Evolutionary conservation across 1,140 invertebrate genomes (phyloP).

Genomic region (Camponotus floridanus): DNA sequence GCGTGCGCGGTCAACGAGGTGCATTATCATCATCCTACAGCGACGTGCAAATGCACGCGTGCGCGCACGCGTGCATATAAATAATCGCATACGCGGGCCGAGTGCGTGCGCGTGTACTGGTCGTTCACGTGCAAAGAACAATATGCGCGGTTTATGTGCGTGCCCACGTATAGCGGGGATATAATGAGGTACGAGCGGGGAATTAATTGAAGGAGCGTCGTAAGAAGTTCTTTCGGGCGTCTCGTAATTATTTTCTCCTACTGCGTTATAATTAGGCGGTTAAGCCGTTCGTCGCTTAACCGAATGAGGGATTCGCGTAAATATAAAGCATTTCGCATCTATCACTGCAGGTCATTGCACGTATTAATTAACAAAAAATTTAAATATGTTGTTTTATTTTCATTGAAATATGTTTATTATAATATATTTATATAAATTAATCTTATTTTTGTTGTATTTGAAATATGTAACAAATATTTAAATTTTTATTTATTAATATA

Average conservation of each 20-base stretch:
- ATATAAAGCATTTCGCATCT: background rate
- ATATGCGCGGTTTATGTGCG: slow-evolving; percentile 36
- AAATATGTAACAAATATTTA: too few species aligned
- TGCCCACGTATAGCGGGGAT: slow-evolving; percentile 8
- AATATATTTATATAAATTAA: too few species aligned
- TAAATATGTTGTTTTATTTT: too few species aligned
- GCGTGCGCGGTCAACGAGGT: slow-evolving; percentile 59
- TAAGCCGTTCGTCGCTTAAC: slow-evolving; percentile 11
- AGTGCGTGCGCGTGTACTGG: background rate
- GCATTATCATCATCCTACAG: slow-evolving; percentile 59
- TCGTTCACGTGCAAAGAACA: slow-evolving; percentile 31
- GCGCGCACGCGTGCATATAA: slow-evolving; percentile 34
- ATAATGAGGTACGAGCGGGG: slow-evolving; percentile 55
- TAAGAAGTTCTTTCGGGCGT: slow-evolving; percentile 31
- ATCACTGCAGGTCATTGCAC: background rate
- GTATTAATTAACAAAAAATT: too few species aligned
- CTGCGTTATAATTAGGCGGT: slow-evolving; percentile 43
- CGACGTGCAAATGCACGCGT: slow-evolving; percentile 43
- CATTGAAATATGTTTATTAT: too few species aligned
- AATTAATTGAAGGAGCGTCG: slow-evolving; percentile 45
- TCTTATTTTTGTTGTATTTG: too few species aligned
- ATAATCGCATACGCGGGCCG: slow-evolving; percentile 41
- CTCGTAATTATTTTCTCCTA: slow-evolving; percentile 48
- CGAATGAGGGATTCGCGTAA: background rate
- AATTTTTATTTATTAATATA: too few species aligned